Evolutionary conservation across 2,113 vertebrate species (phyloP), one percentile per base, ranked within the genome.

Genomic region (Hippoglossus stenolepis): DNA sequence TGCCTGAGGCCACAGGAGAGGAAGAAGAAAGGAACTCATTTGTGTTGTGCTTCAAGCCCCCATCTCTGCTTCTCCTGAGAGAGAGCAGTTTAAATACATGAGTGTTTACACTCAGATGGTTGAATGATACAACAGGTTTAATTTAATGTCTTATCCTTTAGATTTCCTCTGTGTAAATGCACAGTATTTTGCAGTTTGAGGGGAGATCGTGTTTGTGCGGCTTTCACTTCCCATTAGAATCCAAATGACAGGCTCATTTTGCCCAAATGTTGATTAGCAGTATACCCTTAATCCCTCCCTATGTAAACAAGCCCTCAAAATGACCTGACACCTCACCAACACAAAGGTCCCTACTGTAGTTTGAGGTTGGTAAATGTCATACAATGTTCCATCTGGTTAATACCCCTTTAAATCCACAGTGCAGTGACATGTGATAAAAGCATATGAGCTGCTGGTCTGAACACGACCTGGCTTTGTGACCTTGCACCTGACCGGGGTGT

Each of bases 1-100:
- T 70, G 74, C 79, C 65, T 78, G 26, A 65, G 51, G 71, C 70
- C 43, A 59, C 26, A 49, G 62, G 10, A 79, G 49, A 71, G 26
- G 47, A 65, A 24, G 60, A 74, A 54, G 61, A 57, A 75, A 82
- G 75, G 45, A 60, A 43, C 2, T 64, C 35, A 54, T 85, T 65
- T 75, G 75, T 82, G 45, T 56, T 68, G 75, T 70, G 70, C 75
- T 66, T 59, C 13, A 15, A 65, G 24, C 47, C 15, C 38, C 20
- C 68, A 20, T 73, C 35, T 53, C 5, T 61, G 35, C 62, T 35
- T 54, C 73, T 80, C 65, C 49, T 53, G 60, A 56, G 81, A 73
- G 56, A 20, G 18, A 56, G n/a, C 62, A 31, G 70, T 70, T 78
- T 66, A 62, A 70, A 71, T 24, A 62, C 68, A 70, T 23, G 21